phyloP scores from a whole-genome alignment of 2,888 invertebrate species.

The Nemotelus pantherinus region DNA sequence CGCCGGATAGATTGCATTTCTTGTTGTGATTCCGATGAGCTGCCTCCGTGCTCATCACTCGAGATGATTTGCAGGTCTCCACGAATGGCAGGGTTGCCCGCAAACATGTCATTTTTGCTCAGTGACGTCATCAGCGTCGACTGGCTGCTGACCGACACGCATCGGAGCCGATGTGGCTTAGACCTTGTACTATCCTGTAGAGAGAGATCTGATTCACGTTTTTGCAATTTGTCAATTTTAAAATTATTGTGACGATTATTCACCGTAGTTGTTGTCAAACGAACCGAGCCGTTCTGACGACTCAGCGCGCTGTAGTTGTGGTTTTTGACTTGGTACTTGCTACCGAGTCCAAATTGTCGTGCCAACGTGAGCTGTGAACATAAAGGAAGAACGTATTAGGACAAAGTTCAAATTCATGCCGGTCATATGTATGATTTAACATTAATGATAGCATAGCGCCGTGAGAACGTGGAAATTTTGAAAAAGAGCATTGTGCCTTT shows the following conservation, averaged over 20 bases:
- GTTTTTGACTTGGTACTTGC: conserved; percentile 59
- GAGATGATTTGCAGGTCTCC: conserved; percentile 45
- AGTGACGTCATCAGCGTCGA: conserved; percentile 58
- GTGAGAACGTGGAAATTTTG: too few relatives aligned
- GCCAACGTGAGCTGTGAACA: conserved; percentile 60
- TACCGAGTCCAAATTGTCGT: conserved; percentile 60
- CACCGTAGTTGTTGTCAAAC: conserved; percentile 60
- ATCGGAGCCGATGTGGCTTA: conserved; percentile 58
- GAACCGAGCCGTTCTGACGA: conserved; percentile 62
- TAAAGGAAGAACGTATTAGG: not conserved
- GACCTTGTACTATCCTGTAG: conserved; percentile 58
- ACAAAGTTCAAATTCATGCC: too few relatives aligned
- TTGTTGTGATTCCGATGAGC: not conserved
- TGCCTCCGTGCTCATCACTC: conserved; percentile 28
- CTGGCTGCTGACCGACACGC: conserved; percentile 60
- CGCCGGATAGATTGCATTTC: not conserved
- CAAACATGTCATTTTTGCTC: conserved; percentile 59
- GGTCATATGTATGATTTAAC: too few relatives aligned
- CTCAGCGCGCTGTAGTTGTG: conserved; percentile 61
- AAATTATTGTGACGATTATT: conserved; percentile 61
- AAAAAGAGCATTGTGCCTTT: too few relatives aligned
- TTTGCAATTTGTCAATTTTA: conserved; percentile 60
- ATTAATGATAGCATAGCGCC: too few relatives aligned
- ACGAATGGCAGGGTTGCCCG: conserved; percentile 51
- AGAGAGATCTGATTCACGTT: conserved; percentile 62